Percentiles rank a stretch among this genome's conserved stretches.
These are phyloP conservation scores for Danionella dracula DNA, from an alignment of 2,797 vertebrate genomes.

Conservation along the genomic window DNA sequence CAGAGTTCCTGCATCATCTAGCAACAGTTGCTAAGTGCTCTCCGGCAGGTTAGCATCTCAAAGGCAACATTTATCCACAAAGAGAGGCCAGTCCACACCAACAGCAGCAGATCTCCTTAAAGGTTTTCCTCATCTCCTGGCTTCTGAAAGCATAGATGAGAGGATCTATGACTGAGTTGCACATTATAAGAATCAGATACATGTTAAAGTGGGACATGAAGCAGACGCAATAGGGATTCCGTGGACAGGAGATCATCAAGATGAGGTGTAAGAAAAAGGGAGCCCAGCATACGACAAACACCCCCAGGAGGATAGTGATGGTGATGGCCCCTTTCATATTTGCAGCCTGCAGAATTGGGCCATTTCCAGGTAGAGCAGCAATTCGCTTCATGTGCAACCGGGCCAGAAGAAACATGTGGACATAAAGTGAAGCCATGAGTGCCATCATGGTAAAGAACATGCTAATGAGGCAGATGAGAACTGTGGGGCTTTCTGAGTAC, in stretches of 20 bases:
- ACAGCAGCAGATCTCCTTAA: conserved; percentile 81
- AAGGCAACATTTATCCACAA: not conserved
- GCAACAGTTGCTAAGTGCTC: not conserved
- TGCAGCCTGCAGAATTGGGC: conserved; percentile 70
- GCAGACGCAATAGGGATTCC: conserved; percentile 83
- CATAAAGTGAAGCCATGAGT: conserved; percentile 83
- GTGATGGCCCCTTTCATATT: conserved; percentile 85
- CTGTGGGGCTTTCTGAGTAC: conserved; percentile 77
- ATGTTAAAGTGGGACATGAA: conserved; percentile 89
- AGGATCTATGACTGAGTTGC: conserved; percentile 82
- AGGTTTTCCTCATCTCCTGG: conserved; percentile 83
- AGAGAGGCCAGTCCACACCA: conserved; percentile 56
- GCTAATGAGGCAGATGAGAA: conserved; percentile 79
- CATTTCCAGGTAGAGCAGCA: conserved; percentile 71
- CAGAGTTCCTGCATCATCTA: not conserved
- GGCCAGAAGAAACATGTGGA: conserved; percentile 85
- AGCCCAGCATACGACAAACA: conserved; percentile 85
- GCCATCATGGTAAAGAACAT: conserved; percentile 84
- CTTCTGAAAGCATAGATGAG: conserved; percentile 86
- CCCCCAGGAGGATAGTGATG: conserved; percentile 81
- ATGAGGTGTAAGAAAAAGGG: conserved; percentile 82
- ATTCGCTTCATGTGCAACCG: conserved; percentile 80
- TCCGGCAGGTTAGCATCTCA: not conserved
- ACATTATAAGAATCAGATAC: conserved; percentile 88
- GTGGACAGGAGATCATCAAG: conserved; percentile 83